Base-by-base conservation (phyloP, 1,140 invertebrate genomes). In the Neodiprion lecontei region DNA sequence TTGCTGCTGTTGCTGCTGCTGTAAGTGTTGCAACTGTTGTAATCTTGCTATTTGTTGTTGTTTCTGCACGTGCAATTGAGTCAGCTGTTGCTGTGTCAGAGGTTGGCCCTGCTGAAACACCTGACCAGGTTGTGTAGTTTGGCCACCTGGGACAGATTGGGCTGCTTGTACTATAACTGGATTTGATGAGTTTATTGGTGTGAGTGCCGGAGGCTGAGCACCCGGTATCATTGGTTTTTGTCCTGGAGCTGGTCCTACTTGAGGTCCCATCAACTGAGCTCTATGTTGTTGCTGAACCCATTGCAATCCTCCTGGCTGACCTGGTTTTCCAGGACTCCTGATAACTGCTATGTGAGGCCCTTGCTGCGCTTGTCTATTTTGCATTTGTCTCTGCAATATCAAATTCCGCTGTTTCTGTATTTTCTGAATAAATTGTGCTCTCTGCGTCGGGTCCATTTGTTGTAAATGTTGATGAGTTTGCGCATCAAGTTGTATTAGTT, bases 391-490 rank as follows among this genome's bases (percentile, higher is more conserved):
- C 74, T 91, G 90, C 49, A 91, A 79, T 7, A 89, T 72, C 5
- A 93, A 83, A 75, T 91, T 92, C 67, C 92, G 87, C 69, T 93
- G 90, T 79, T 93, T 93, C 78, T 95, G 93, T 53, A 95, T 86
- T 80, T 94, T 94, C 8, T 94, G 91, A 0, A 96, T 92, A 79
- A 95, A 95, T 80, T 95, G 90, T 4, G 93, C 92, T 48, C 93
- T 89, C 77, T 96, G 94, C 72, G 93, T 91, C 0, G 94, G 93
- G 80, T 95, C 93, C 91, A 96, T 92, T 73, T 95, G 93, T 80
- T 96, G 94, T 47, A 95, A 84, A 76, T 96, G 94, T n/a, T 94
- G 93, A 81, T 95, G 94, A 5, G 94, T 95, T 76, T 95, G 93
- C 8, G 93, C 93, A 81, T 95, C 94, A 72, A 95, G 85, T 70